Evolutionary conservation across 92 coral and sea anemone species (phyloP).

Genomic region (Epizoanthus scotinus): DNA sequence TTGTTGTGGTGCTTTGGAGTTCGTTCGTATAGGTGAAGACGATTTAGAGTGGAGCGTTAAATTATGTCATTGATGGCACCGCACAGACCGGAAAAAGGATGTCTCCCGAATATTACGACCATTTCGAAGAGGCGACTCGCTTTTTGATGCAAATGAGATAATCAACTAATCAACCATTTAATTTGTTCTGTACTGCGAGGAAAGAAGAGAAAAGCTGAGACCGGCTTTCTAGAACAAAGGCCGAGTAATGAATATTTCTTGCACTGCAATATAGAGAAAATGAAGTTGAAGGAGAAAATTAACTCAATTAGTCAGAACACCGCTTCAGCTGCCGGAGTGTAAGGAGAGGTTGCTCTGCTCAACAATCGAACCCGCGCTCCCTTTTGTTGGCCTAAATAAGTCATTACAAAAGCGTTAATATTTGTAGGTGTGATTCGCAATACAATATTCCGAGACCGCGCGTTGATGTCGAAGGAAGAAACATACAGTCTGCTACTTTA

Average conservation of each 20-base stretch:
- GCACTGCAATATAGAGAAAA: conserved; percentile 66
- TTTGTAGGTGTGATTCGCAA: conserved; percentile 60
- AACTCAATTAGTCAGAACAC: conserved; percentile 85
- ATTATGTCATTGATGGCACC: conserved; percentile 58
- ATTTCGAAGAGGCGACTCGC: conserved; percentile 75
- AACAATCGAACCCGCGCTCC: conserved; percentile 78
- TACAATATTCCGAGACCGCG: conserved; percentile 60
- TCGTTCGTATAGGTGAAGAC: conserved; percentile 1
- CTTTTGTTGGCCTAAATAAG: conserved; percentile 77
- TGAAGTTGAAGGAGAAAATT: conserved; percentile 67
- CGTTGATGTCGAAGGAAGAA: conserved; percentile 32
- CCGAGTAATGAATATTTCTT: conserved; percentile 71
- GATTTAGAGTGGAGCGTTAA: conserved; percentile 30
- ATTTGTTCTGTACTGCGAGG: conserved; percentile 83
- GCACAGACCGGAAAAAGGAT: conserved; percentile 90
- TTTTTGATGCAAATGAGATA: conserved; percentile 93
- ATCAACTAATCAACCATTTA: conserved; percentile 87
- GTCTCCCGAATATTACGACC: conserved; percentile 72
- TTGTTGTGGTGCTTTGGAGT: not conserved
- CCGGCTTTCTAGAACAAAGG: conserved; percentile 85
- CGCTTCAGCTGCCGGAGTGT: conserved; percentile 78
- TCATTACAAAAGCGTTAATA: conserved; percentile 59
- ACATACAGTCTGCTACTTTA: conserved; percentile 42
- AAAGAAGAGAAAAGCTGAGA: conserved; percentile 77
- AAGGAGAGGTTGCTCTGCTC: conserved; percentile 53